A percentile compares a stretch with the other conserved stretches of the same genome.
Evolutionary conservation across 2,888 invertebrate species (phyloP).

Genomic region (Apamea anceps): DNA sequence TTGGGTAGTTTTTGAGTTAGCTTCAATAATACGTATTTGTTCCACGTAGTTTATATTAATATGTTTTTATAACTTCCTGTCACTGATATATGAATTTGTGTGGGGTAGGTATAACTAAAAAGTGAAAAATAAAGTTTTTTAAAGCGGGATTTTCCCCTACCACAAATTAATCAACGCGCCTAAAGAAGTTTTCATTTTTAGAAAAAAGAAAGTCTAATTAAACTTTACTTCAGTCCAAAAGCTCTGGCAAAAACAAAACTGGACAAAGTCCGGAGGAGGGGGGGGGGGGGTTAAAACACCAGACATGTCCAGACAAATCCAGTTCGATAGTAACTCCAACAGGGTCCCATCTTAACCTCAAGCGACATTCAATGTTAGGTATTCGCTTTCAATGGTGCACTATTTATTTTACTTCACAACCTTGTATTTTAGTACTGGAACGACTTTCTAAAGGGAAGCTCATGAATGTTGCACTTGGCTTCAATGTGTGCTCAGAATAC

Average conservation of each 20-base stretch:
- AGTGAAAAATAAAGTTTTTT: no score
- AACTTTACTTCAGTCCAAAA: not conserved
- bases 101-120: no score
- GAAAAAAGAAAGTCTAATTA: not conserved
- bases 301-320: not conserved
- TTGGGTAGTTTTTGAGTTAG: no score
- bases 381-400: not conserved
- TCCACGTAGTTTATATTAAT: no score
- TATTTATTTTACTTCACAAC: constrained; percentile 2
- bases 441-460: constrained; percentile 8
- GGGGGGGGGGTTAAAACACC: not conserved
- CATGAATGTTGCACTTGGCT: constrained; percentile 9
- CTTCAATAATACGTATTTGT: no score
- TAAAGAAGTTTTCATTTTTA: not conserved
- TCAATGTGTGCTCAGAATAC: constrained; percentile 3
- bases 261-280: not conserved
- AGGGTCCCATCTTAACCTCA: not conserved
- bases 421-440: not conserved
- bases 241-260: not conserved
- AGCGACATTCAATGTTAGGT: not conserved
- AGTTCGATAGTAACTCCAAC: not conserved
- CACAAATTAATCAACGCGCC: not conserved
- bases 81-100: no score
- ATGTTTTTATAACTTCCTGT: no score
- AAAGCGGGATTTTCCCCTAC: not conserved